phyloP scores from a whole-genome alignment of 2,113 vertebrate species.

The Cavia porcellus region DNA sequence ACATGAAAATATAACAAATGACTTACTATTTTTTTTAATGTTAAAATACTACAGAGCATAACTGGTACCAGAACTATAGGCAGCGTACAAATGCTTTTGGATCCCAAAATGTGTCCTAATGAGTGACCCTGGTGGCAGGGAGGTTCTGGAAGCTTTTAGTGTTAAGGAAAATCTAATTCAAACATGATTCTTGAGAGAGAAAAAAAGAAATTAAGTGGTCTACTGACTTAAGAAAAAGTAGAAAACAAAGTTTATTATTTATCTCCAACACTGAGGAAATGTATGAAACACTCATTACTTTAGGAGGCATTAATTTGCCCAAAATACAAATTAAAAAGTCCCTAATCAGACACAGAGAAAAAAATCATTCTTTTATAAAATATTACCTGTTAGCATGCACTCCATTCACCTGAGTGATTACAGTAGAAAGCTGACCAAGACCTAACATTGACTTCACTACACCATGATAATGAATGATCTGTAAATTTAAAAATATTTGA shows the following conservation, averaged over 20 bases:
- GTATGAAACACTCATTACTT: conserved; percentile 45
- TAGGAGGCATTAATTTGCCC: conserved; percentile 12
- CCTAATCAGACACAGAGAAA: conserved; percentile 26
- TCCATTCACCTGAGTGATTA: conserved; percentile 98
- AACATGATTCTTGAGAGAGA: conserved; percentile 21
- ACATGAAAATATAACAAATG: conserved; percentile 7
- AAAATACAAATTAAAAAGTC: conserved; percentile 53
- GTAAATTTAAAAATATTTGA: conserved; percentile 69
- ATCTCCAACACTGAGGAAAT: conserved; percentile 35
- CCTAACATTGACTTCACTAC: conserved; percentile 98
- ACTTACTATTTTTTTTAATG: background rate
- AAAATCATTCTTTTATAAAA: conserved; percentile 63
- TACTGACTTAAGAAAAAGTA: background rate
- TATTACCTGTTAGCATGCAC: conserved; percentile 95
- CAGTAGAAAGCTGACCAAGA: conserved; percentile 97
- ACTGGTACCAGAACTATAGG: background rate
- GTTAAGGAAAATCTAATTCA: conserved; percentile 60
- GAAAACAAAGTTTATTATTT: background rate
- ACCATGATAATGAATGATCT: conserved; percentile 98
- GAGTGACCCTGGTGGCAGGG: background rate
- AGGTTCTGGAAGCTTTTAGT: background rate
- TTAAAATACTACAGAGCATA: conserved; percentile 11
- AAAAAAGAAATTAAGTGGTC: background rate
- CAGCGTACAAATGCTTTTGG: background rate
- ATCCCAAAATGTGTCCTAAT: background rate